phyloP scores from a whole-genome alignment of 2,113 vertebrate genomes.

The Noturus placidus region DNA sequence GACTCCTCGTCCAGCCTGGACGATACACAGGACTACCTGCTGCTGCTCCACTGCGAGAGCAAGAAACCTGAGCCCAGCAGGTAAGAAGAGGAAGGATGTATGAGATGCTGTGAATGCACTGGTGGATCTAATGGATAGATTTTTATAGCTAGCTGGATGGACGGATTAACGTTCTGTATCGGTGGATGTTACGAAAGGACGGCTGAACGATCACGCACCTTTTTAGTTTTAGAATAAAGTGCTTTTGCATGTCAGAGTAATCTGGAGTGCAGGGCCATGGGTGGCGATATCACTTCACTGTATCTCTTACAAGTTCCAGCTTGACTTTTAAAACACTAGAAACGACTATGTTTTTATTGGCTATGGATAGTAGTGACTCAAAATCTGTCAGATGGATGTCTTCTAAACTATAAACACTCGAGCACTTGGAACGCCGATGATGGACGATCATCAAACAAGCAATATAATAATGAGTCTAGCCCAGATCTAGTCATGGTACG shows the following conservation, averaged over 20 bases:
- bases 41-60: conserved; percentile 96
- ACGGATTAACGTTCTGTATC: neutral
- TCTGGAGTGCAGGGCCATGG: neutral
- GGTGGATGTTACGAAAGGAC: neutral
- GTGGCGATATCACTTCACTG: neutral
- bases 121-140: neutral
- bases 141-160: neutral
- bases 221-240: neutral
- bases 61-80: conserved; percentile 94
- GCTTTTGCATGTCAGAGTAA: neutral
- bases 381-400: neutral
- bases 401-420: neutral
- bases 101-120: neutral
- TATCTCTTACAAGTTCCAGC: neutral
- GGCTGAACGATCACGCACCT: neutral
- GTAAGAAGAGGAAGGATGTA: conserved; percentile 66
- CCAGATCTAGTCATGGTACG: neutral
- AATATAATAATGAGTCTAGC: neutral
- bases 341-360: neutral
- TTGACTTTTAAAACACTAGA: neutral
- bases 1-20: conserved; percentile 87
- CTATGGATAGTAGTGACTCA: neutral
- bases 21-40: conserved; percentile 95
- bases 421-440: neutral
- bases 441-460: neutral